Base-by-base conservation (phyloP, 2,113 vertebrate genomes). In the Psephotus haematonotus region DNA sequence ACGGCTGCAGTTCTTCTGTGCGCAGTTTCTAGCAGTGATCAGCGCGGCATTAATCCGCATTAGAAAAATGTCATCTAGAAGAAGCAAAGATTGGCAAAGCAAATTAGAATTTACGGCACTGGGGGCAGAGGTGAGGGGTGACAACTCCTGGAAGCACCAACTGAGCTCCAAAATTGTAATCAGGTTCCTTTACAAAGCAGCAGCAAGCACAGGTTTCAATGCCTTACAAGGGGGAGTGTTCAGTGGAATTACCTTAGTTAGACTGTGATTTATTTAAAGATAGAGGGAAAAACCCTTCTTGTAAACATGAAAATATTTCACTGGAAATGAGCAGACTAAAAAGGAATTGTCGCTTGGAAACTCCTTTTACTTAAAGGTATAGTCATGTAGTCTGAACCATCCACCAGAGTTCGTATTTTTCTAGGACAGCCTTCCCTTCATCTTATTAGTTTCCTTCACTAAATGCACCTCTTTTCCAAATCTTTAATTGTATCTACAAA, bases 51-150 rank as follows among this genome's bases (percentile, higher is more conserved):
- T 82, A 53, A 57, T 28, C 35, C 16, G n/a, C 1, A 0, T 75
- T 67, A 41, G 69, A 49, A 82, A 52, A 62, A 13, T 55, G n/a
- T 31, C 7, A n/a, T 52, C 57, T 78, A 25, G 10, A 57, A 81
- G 33, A 70, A 90, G 59, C 47, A 89, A 53, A 80, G 35, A 57
- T 13, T 25, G 8, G 44, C 59, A 90, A 88, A 80, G 13, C 29
- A 62, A 37, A 46, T 33, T 50, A 67, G 47, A 71, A 72, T 69
- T 67, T 47, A 60, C 57, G 47, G 24, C 52, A n/a, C 46, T 62
- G 20, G 9, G 2, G 4, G 37, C 7, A 23, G 11, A 11, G 10
- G 5, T 31, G 29, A 60, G 16, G 10, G 11, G 8, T 0, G 0
- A 28, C 25, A 39, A 41, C 17, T 16, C 23, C 79, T 19, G 10